Base-by-base conservation (phyloP, 2,113 vertebrate genomes). In the Salvator merianae region DNA sequence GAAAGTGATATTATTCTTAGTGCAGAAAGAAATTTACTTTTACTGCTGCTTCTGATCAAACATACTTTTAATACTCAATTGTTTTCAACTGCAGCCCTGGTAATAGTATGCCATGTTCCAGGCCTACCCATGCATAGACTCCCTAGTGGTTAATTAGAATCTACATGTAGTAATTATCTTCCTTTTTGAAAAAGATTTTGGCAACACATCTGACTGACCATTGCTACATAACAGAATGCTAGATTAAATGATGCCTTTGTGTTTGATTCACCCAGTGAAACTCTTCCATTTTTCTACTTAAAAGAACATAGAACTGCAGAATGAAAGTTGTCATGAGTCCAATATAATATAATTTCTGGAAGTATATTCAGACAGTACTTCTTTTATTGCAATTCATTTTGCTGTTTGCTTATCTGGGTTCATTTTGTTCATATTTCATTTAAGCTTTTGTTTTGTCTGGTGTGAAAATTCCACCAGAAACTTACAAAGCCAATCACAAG, bases 401-500 rank as follows among this genome's bases (percentile, higher is more conserved):
- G 12, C 50, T 38, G 83, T 91, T 59, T 81, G 30, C 77, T 74
- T 74, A 82, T 30, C 10, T 16, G 5, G 59, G 32, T 83, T 88
- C 26, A 10, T 85, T 87, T 87, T 82, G 30, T n/a, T 66, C 28
- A 77, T 16, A 7, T 83, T 88, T 50, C 16, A 66, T 43, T 84
- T 86, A 81, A 9, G 22, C 8, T 24, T 88, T 77, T 63, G 14
- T 53, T 78, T 70, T 87, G 24, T 65, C 84, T 72, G 55, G 20
- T 59, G 59, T 70, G 53, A 72, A 0, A 83, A 40, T 79, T 84
- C 81, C 92, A 71, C 78, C 20, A 84, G 36, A 85, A 84, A 84
- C 8, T n/a, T 86, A 79, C 28, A 65, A 85, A 92, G 63, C 36
- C 73, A 24, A 77, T 91, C 77, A 84, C 30, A 85, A 74, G 88